Conservation (phyloP, 2,797 vertebrate genomes). For the Cossypha caffra region DNA sequence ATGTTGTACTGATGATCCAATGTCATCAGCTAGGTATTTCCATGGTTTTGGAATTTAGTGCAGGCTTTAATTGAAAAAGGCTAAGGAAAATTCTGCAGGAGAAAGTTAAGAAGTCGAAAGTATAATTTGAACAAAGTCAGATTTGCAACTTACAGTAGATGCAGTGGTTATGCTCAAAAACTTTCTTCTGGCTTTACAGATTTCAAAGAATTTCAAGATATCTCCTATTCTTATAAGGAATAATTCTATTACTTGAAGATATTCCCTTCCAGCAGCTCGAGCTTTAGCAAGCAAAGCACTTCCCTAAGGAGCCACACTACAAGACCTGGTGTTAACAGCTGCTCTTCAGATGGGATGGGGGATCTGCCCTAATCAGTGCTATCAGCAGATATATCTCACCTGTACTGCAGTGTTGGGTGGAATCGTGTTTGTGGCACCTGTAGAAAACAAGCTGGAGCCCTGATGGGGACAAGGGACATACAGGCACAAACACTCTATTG, state of each 20-base stretch:
- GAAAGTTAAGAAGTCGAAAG: not conserved
- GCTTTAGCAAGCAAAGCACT: not conserved
- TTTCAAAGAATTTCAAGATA: not conserved
- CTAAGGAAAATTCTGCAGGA: not conserved
- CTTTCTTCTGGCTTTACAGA: not conserved
- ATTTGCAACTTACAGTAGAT: not conserved
- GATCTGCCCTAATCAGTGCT: not conserved
- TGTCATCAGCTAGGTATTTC: not conserved
- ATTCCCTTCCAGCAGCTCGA: accelerated
- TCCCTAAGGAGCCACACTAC: not conserved
- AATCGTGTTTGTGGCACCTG: not conserved
- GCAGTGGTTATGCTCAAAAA: not conserved
- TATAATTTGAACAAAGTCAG: not conserved
- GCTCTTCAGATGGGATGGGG: not conserved
- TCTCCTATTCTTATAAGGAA: not conserved
- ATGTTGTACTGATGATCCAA: not conserved
- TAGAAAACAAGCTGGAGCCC: not conserved
- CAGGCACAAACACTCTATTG: accelerated
- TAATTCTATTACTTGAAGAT: not conserved
- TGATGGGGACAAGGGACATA: not conserved
- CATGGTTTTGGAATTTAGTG: not conserved
- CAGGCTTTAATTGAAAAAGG: not conserved
- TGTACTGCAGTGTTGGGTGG: accelerated
- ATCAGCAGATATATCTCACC: not conserved
- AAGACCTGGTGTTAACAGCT: not conserved